Evolutionary conservation across 2,888 invertebrate species (phyloP), one percentile per base, ranked within the genome.

Genomic region (Napeogenes inachia): DNA sequence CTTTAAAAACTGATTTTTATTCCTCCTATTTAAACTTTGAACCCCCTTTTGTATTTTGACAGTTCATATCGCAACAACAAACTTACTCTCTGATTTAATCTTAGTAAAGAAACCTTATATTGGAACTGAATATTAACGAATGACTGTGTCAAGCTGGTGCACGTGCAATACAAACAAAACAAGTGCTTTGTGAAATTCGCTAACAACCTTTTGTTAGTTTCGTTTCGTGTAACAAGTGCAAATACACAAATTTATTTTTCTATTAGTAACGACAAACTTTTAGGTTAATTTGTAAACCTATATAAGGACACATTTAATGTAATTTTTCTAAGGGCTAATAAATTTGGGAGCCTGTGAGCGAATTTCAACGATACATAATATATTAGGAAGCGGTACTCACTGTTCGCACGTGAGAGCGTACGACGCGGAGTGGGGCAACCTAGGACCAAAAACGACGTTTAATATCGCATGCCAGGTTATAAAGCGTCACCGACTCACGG

Each of bases 371-470:
- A 62, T 72, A 69, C 69, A 74, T 68, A 70, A 69, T 71, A 80
- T 77, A 76, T 76, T 75, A 77, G 71, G 67, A 78, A 79, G 88
- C 88, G 67, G 78, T 91, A 93, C 93, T 93, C 91, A 93, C 93
- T 93, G 93, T 91, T 92, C 91, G 85, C 93, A 93, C 82, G 91
- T 92, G 81, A 92, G 91, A 83, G 92, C 92, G 89, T 92, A 93
- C 80, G 91, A 90, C 75, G 92, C 91, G 70, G 92, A 91, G 86
- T 92, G 89, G 77, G 90, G 89, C 86, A 91, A 92, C 92, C 92
- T 92, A 91, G 85, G 84, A 84, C 80, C 79, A 87, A 81, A 89
- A 87, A 89, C 88, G 80, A 84, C 85, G 84, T 88, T 89, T 89
- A 72, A 71, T 73, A 88, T 85, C 81, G 87, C 89, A 90, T 90